Conservation (phyloP, 1,140 invertebrate species). For the Diabrotica undecimpunctata region DNA sequence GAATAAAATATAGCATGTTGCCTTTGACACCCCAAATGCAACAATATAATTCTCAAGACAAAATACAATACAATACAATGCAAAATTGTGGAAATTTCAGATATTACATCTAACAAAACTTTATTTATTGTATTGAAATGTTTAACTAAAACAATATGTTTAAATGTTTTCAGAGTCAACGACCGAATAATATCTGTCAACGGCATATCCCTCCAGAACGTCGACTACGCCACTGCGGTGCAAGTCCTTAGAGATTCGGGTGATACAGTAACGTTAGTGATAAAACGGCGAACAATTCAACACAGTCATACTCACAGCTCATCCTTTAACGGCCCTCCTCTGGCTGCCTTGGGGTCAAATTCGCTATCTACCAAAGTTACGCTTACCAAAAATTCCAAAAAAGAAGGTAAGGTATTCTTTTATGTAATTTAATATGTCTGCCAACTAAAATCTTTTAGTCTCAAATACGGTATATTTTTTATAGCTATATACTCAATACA, state of each 20-base stretch:
- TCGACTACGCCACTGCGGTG: slow-evolving; percentile 91
- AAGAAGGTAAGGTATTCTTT: slow-evolving; percentile 68
- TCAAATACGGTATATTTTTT: too few relatives aligned
- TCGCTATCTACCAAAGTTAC: slow-evolving; percentile 70
- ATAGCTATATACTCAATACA: too few relatives aligned
- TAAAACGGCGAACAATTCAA: slow-evolving; percentile 67
- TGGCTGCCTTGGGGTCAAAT: slow-evolving; percentile 54
- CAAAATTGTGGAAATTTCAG: too few relatives aligned
- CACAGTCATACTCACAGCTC: slow-evolving; percentile 51
- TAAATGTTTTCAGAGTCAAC: slow-evolving; percentile 79
- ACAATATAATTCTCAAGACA: too few relatives aligned
- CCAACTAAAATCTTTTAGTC: too few relatives aligned
- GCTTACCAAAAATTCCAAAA: slow-evolving; percentile 87
- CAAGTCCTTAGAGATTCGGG: slow-evolving; percentile 86
- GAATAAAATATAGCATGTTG: too few relatives aligned
- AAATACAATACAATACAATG: too few relatives aligned
- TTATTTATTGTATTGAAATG: too few relatives aligned
- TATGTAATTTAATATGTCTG: not conserved
- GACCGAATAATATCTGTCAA: slow-evolving; percentile 97
- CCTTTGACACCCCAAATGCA: too few relatives aligned
- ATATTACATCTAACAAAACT: too few relatives aligned
- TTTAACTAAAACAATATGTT: too few relatives aligned
- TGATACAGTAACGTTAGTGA: slow-evolving; percentile 81
- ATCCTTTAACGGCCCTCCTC: slow-evolving; percentile 51
- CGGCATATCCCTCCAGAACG: slow-evolving; percentile 92